Evolutionary conservation across 2,113 vertebrate species (phyloP).

Genomic region (Semnornis frantzii): DNA sequence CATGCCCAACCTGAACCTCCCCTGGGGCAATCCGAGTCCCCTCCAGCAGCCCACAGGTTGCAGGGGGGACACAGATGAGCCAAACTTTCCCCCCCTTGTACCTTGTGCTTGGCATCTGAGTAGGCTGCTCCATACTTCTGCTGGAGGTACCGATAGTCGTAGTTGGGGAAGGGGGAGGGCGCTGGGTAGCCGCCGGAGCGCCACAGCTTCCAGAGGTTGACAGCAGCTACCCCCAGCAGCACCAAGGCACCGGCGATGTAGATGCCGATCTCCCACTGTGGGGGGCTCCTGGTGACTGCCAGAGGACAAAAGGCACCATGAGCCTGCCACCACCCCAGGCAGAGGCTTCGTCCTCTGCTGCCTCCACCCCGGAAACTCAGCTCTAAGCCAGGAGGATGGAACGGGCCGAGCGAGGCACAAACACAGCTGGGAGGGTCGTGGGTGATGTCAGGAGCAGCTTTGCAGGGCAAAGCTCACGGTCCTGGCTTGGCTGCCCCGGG

Average conservation of each 20-base stretch:
- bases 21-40: background rate
- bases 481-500: background rate
- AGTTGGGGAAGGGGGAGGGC: conserved; percentile 96
- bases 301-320: background rate
- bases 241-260: conserved; percentile 88
- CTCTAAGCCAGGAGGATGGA: rapidly evolving
- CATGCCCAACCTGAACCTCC: background rate
- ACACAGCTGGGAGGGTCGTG: rapidly evolving
- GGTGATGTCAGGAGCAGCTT: rapidly evolving
- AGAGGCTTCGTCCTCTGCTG: background rate
- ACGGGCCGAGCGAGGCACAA: rapidly evolving
- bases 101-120: conserved; percentile 84
- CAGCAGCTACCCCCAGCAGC: conserved; percentile 84
- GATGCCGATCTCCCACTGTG: conserved; percentile 91
- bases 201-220: conserved; percentile 97
- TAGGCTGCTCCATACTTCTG: conserved; percentile 90
- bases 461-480: rapidly evolving
- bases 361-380: rapidly evolving
- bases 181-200: conserved; percentile 91
- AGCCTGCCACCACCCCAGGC: rapidly evolving
- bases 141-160: conserved; percentile 94
- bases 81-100: background rate
- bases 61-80: rapidly evolving
- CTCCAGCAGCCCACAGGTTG: rapidly evolving
- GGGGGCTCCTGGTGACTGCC: conserved; percentile 86